These are phyloP conservation scores for Acanthopagrus latus DNA, from an alignment of 2,797 vertebrate genomes.

Conservation along the genomic window DNA sequence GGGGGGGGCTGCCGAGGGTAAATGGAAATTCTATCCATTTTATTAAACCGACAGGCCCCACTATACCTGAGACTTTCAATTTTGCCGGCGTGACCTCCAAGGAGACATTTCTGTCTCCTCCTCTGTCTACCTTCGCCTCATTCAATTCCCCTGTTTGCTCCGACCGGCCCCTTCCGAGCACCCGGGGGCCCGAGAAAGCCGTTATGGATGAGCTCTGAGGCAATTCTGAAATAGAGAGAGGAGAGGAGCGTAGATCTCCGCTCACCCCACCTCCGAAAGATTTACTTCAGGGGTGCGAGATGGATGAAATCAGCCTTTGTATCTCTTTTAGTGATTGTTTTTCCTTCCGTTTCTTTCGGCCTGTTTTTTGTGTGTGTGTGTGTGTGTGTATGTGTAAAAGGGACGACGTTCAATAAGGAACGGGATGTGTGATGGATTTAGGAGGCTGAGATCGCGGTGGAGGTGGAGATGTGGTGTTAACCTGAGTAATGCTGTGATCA, in stretches of 20 bases:
- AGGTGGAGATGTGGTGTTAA: constrained; percentile 61
- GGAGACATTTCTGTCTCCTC: constrained; percentile 87
- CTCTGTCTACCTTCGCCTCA: constrained; percentile 80
- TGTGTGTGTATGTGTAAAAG: constrained; percentile 11
- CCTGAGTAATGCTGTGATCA: constrained; percentile 60
- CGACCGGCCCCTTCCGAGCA: constrained; percentile 52
- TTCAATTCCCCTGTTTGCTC: constrained; percentile 79
- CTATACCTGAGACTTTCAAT: constrained; percentile 94
- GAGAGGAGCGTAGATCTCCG: constrained; percentile 70
- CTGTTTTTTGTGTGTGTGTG: constrained; percentile 31
- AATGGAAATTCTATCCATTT: constrained; percentile 98
- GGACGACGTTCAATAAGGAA: constrained; percentile 39
- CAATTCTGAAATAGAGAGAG: constrained; percentile 77
- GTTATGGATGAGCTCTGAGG: constrained; percentile 83
- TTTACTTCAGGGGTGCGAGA: constrained; percentile 75
- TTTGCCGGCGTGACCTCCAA: constrained; percentile 87
- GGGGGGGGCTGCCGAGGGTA: constrained; percentile 84
- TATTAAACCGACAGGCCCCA: constrained; percentile 92
- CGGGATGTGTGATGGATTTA: constrained; percentile 73
- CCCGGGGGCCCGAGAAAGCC: constrained; percentile 64
- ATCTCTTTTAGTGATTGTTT: constrained; percentile 83
- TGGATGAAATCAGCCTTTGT: constrained; percentile 82
- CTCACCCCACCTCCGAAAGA: constrained; percentile 63
- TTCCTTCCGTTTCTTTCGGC: constrained; percentile 54
- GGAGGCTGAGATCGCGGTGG: constrained; percentile 31